Conservation (phyloP, 2,113 vertebrate species). For the Oreocharis arfaki region DNA sequence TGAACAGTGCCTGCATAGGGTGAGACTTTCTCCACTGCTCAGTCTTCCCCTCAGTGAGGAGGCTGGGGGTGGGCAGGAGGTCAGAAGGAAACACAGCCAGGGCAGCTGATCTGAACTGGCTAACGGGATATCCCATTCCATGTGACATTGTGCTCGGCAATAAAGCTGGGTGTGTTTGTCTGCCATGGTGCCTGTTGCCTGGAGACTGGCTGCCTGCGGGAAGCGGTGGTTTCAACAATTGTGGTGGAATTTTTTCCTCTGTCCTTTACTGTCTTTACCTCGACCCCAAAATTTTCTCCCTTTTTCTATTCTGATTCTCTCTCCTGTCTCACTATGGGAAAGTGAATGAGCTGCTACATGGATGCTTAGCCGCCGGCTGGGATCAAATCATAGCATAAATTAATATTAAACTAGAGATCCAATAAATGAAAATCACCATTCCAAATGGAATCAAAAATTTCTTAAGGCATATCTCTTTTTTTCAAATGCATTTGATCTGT, state of each 20-base stretch:
- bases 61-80: neutral
- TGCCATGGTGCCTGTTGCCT: neutral
- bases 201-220: neutral
- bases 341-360: neutral
- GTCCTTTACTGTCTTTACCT: neutral
- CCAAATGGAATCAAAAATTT: slow-evolving; percentile 38
- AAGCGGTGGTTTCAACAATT: neutral
- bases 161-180: neutral
- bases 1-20: neutral
- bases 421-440: slow-evolving; percentile 37
- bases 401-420: slow-evolving; percentile 18
- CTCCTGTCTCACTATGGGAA: rapidly evolving
- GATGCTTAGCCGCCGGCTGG: neutral
- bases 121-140: rapidly evolving
- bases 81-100: neutral
- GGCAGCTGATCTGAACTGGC: neutral
- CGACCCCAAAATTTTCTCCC: rapidly evolving
- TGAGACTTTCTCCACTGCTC: neutral
- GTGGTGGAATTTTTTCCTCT: neutral
- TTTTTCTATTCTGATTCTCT: neutral
- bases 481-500: neutral
- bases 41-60: neutral
- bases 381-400: neutral
- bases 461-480: neutral
- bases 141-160: neutral